Percentiles rank a stretch among this genome's conserved stretches.
Conservation (phyloP, 2,113 vertebrate species). For the Scophthalmus maximus region DNA sequence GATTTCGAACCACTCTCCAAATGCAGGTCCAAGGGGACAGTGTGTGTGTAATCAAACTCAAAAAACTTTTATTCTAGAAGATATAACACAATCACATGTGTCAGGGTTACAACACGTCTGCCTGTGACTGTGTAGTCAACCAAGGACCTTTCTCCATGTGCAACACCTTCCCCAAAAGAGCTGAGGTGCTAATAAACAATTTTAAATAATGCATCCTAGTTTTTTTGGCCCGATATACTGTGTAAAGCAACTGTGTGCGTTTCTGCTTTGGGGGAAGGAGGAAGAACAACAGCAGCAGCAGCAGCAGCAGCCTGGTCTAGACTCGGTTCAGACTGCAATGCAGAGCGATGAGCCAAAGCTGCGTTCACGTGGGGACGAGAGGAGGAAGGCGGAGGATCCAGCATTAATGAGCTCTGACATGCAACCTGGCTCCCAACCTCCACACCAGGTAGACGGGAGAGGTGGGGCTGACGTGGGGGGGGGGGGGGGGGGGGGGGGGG, state of each 20-base stretch:
- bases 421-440: slow-evolving; percentile 48
- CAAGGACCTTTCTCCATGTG: background rate
- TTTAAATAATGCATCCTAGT: slow-evolving; percentile 16
- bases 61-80: background rate
- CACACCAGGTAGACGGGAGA: background rate
- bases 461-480: no score
- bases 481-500: background rate
- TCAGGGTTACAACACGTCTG: background rate
- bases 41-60: background rate
- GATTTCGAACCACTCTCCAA: background rate
- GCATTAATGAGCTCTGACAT: slow-evolving; percentile 67
- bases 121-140: background rate
- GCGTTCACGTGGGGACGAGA: slow-evolving; percentile 62
- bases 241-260: slow-evolving; percentile 53
- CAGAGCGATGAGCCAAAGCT: slow-evolving; percentile 65
- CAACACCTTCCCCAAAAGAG: slow-evolving; percentile 22
- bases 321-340: slow-evolving; percentile 76
- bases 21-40: no score
- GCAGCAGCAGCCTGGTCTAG: slow-evolving; percentile 60
- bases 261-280: slow-evolving; percentile 36
- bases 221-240: slow-evolving; percentile 24
- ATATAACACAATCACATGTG: background rate
- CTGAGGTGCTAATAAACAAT: slow-evolving; percentile 6
- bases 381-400: slow-evolving; percentile 41
- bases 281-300: no score